Base-by-base conservation (phyloP, 2,888 invertebrate genomes). In the Aleiodes leptofemur region DNA sequence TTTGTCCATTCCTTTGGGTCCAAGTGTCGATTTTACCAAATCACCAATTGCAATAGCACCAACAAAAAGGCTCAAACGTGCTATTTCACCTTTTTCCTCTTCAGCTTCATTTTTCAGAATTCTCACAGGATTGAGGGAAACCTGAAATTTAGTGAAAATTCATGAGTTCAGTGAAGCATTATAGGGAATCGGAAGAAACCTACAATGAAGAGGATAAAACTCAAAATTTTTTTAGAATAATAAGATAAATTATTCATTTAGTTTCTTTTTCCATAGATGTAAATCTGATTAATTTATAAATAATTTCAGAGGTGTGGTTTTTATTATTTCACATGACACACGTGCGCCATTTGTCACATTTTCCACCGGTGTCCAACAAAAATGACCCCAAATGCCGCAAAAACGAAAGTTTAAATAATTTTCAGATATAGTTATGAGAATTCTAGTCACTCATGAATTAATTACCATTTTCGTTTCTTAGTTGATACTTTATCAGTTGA, bases 21-120 rank as follows among this genome's bases (percentile, higher is more conserved):
- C 99, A 38, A 99, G 92, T 5, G 99, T 99, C 83, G 97, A 98
- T 90, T 98, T 99, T 0, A 99, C 96, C 82, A 99, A 92, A 90
- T 99, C 99, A 43, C 99, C 99, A 86, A 99, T 97, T 13, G 99
- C 98, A 84, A 99, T 99, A 23, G 99, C 99, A 71, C 99, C 99
- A 81, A 99, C 96, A 89, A 99, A 99, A 84, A 97, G 97, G 77
- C 99, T 99, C 91, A 99, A 91, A 76, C 99, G 95, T 85, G 99
- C 99, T 86, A 96, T 95, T 90, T 99, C 99, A 23, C 96, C 97
- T 88, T 97, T 98, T 90, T 99, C 99, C 90, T 99, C 98, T 89
- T 98, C 98, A 0, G 99, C 99, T 82, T 98, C 97, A 91, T 95
- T 94, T 90, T 96, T 98, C 83, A 99, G 92, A 87, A 99, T 95